Evolutionary conservation across 2,888 invertebrate genomes (phyloP).

Genomic region (Atethmia centrago): DNA sequence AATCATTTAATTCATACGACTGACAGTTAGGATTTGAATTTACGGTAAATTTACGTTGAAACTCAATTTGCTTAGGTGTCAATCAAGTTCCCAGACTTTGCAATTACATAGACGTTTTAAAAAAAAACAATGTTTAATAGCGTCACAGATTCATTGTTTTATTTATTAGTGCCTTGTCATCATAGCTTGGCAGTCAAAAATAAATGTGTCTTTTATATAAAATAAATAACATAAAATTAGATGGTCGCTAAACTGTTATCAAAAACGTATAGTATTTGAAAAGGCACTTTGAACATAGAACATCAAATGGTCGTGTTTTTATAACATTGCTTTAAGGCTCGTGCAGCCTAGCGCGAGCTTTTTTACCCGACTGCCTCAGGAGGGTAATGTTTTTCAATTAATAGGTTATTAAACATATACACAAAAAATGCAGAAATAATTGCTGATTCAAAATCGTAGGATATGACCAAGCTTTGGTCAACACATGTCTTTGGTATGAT

Average conservation of each 20-base stretch:
- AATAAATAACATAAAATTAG: neutral
- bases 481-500: neutral
- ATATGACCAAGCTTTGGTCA: neutral
- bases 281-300: neutral
- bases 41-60: neutral
- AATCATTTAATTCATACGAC: neutral
- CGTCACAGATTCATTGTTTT: slow-evolving; percentile 8
- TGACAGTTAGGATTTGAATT: neutral
- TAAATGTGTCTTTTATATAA: neutral
- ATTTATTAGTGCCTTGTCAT: slow-evolving; percentile 30
- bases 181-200: neutral
- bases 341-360: no score
- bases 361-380: no score
- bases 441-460: neutral
- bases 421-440: neutral
- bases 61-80: neutral
- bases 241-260: slow-evolving; percentile 14
- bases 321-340: neutral
- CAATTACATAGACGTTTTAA: neutral
- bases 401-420: no score
- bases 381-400: no score
- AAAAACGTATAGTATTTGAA: neutral
- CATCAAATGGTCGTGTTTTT: neutral
- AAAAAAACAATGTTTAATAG: neutral
- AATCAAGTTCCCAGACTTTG: neutral